Evolutionary conservation across 2,888 invertebrate species (phyloP).

Genomic region (Flexamia atlantica): DNA sequence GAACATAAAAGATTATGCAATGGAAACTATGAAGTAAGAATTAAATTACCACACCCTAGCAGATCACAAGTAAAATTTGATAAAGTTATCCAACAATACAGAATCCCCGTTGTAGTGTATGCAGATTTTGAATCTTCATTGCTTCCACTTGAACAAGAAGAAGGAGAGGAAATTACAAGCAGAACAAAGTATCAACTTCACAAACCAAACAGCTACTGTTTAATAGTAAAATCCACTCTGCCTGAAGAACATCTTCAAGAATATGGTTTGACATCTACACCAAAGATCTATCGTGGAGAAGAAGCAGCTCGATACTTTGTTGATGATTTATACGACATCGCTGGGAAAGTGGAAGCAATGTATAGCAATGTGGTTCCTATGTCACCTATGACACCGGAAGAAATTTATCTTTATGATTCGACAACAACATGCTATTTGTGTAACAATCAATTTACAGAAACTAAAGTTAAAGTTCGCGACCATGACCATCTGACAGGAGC

Average conservation of each 20-base stretch:
- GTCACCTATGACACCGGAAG: not conserved
- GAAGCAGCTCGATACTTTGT: conserved; percentile 40
- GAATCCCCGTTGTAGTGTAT: conserved; percentile 28
- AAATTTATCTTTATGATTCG: not conserved
- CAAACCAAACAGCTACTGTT: conserved; percentile 45
- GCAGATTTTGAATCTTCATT: conserved; percentile 33
- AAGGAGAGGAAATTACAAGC: not conserved
- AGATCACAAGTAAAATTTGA: conserved; percentile 7
- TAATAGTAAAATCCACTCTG: conserved; percentile 19
- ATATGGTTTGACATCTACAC: conserved; percentile 14
- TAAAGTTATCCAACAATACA: conserved; percentile 17
- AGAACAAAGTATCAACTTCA: conserved; percentile 1
- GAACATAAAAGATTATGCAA: conserved; percentile 26
- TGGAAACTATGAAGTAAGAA: not conserved
- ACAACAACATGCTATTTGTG: conserved; percentile 26
- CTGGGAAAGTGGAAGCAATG: conserved; percentile 23
- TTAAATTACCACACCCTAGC: not conserved
- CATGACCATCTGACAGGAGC: conserved; percentile 49
- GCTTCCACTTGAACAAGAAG: not conserved
- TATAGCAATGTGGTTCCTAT: conserved; percentile 24
- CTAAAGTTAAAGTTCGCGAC: conserved; percentile 10
- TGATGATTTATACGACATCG: conserved; percentile 25
- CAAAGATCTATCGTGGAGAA: conserved; percentile 34
- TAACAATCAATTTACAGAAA: conserved; percentile 7
- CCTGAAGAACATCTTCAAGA: conserved; percentile 19